Percentiles rank a stretch among this genome's conserved stretches.
Evolutionary conservation across 2,113 vertebrate species (phyloP).

Genomic region (Pongo pygmaeus): DNA sequence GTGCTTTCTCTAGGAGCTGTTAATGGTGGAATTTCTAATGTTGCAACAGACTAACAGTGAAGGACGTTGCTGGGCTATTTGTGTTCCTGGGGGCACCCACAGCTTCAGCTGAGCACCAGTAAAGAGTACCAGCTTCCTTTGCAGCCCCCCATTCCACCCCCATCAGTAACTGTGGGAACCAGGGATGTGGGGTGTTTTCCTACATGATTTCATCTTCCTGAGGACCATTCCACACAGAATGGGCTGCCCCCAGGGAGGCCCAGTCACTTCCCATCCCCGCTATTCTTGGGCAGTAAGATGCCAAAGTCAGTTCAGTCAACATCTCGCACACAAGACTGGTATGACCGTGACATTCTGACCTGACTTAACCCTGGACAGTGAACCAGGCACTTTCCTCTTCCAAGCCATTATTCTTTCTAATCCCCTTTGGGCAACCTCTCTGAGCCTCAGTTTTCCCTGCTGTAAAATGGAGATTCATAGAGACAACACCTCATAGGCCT

Average conservation of each 20-base stretch:
- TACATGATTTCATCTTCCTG: background rate
- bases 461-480: background rate
- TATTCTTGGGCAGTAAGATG: background rate
- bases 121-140: background rate
- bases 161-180: background rate
- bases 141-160: background rate
- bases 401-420: background rate
- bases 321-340: background rate
- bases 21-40: rapidly evolving
- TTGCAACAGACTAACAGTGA: rapidly evolving
- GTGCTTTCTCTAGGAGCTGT: background rate
- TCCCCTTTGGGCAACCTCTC: too few species aligned
- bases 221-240: background rate
- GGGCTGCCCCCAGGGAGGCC: background rate
- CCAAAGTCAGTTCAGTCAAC: background rate
- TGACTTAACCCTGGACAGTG: background rate
- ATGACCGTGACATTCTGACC: rapidly evolving
- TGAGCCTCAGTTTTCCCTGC: background rate
- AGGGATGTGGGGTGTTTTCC: background rate
- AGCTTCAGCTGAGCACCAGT: background rate
- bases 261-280: rapidly evolving
- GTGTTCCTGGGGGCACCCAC: background rate
- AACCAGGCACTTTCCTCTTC: background rate
- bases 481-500: background rate
- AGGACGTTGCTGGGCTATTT: rapidly evolving